These are phyloP conservation scores for Phataginus tetradactyla DNA, from an alignment of 2,797 vertebrate species.

Conservation along the genomic window DNA sequence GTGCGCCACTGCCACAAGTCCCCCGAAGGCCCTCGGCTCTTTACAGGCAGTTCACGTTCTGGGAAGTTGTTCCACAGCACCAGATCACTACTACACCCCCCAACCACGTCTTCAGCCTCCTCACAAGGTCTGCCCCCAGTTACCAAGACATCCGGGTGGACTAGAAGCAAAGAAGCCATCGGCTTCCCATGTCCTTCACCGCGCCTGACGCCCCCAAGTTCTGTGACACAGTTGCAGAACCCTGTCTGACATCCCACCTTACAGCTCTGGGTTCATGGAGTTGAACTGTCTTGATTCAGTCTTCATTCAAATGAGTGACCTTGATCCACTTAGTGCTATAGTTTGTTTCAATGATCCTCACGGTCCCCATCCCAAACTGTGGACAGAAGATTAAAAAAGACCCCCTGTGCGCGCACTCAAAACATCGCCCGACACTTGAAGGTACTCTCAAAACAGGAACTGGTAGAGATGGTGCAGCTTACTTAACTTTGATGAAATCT, in stretches of 20 bases:
- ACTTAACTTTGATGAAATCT: too few relatives aligned
- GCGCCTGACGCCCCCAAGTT: neutral
- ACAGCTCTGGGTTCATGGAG: neutral
- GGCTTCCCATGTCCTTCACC: neutral
- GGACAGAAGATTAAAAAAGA: neutral
- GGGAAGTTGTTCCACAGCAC: neutral
- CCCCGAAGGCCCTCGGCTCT: rapidly evolving
- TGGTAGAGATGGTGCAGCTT: rapidly evolving
- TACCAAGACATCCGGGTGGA: neutral
- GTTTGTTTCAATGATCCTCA: rapidly evolving
- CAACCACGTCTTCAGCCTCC: neutral
- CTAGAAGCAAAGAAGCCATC: neutral
- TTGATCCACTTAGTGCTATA: too few relatives aligned
- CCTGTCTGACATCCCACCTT: rapidly evolving
- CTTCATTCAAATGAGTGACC: neutral
- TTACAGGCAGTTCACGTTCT: too few relatives aligned
- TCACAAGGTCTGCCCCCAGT: too few relatives aligned
- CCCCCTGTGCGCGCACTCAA: neutral
- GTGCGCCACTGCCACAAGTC: neutral
- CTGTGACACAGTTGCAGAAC: too few relatives aligned
- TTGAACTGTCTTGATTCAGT: neutral
- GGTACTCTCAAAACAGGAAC: neutral
- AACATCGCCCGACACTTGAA: neutral
- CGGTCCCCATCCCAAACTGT: too few relatives aligned
- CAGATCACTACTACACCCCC: too few relatives aligned